Evolutionary conservation across 2,113 vertebrate species (phyloP), one percentile per base, ranked within the genome.

Genomic region (Oreochromis niloticus): DNA sequence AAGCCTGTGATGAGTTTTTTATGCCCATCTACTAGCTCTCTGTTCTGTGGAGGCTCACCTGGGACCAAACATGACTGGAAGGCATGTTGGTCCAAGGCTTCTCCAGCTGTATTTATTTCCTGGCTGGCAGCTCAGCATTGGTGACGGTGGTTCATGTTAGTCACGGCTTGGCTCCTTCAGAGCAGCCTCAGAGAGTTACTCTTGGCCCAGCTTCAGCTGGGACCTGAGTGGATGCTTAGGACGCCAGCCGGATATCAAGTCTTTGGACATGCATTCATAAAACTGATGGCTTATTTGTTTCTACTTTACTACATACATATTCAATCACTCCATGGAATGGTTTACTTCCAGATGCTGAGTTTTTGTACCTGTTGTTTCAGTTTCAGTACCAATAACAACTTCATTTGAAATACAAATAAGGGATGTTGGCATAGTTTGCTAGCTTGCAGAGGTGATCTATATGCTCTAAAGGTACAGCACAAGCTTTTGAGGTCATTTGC

Each of bases 121-220:
- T 91, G 92, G 83, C 88, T 91, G 90, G 86, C 89, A 92, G 94
- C 82, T 80, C 66, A 81, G 86, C 39, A 81, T 84, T 57, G 85
- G 83, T 82, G 86, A 90, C 48, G 79, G 68, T 90, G 91, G 84
- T 95, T 95, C 85, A 5, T 87, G 84, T 96, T 94, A 95, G 95
- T 95, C 93, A 94, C 80, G 81, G 93, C 92, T 81, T 79, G 34
- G 85, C 87, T 91, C 75, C 88, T 81, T 85, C 84, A 87, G 79
- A 88, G 83, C 85, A 56, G 88, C 88, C 88, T 27, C 80, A 80
- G 85, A 68, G 59, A 93, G 86, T 92, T 87, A 88, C 88, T 88
- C 36, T 92, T 92, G 92, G 93, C 80, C 46, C 30, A 3, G 46
- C 79, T 66, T 91, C 85, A 93, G 83, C 43, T 83, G 73, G 71